Conservation (phyloP, 2,888 invertebrate species). For the Scaptomyza flava region DNA sequence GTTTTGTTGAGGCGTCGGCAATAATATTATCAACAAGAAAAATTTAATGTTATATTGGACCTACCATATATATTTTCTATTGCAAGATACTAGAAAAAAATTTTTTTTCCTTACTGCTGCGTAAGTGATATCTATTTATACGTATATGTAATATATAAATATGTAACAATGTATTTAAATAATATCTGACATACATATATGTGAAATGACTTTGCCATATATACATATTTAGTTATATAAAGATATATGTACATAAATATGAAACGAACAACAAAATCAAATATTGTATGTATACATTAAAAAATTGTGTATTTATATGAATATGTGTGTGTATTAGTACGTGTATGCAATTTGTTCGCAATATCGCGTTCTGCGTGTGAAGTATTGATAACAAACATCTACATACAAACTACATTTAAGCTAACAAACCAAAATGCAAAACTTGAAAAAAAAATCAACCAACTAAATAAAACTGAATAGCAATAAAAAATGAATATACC, state of each 20-base stretch:
- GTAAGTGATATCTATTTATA: conserved; percentile 76
- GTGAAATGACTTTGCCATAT: conserved; percentile 75
- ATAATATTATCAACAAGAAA: conserved; percentile 47
- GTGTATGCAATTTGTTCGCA: conserved; percentile 33
- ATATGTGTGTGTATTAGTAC: neutral
- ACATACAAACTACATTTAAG: conserved; percentile 69
- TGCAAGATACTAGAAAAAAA: conserved; percentile 38
- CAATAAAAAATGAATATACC: conserved; percentile 25
- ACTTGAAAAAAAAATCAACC: conserved; percentile 34
- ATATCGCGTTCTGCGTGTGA: conserved; percentile 51
- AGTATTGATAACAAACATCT: conserved; percentile 26
- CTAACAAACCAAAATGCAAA: conserved; percentile 53
- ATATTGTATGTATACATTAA: conserved; percentile 8
- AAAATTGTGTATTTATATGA: conserved; percentile 3
- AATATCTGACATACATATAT: conserved; percentile 69
- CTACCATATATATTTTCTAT: conserved; percentile 51
- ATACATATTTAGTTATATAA: conserved; percentile 18
- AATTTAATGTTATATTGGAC: conserved; percentile 27
- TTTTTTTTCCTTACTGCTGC: conserved; percentile 75
- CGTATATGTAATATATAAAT: conserved; percentile 25
- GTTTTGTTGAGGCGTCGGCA: conserved; percentile 52
- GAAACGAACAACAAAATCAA: conserved; percentile 12
- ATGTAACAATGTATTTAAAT: conserved; percentile 31
- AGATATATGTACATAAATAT: conserved; percentile 22
- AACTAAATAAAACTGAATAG: conserved; percentile 39